Evolutionary conservation across 2,113 vertebrate genomes (phyloP).

Genomic region (Lethenteron reissneri): DNA sequence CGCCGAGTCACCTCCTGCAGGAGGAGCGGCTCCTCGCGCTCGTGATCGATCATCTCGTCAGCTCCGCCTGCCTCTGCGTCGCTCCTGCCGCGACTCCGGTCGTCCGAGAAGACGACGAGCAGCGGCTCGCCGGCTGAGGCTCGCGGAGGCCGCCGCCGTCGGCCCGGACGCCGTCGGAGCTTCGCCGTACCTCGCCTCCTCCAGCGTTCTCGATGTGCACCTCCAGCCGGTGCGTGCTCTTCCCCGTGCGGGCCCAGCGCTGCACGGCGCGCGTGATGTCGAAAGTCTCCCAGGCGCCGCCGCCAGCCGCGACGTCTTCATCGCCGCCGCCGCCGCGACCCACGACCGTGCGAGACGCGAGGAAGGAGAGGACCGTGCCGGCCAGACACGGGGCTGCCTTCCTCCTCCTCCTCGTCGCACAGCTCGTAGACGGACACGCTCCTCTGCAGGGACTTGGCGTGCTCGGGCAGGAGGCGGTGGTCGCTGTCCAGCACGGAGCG

Average conservation of each 20-base stretch:
- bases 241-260: conserved; percentile 32
- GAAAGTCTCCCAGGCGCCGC: conserved; percentile 41
- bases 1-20: conserved; percentile 21
- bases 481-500: conserved; percentile 27
- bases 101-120: conserved; percentile 68
- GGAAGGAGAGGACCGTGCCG: conserved; percentile 19
- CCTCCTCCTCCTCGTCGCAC: conserved; percentile 29
- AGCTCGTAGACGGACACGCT: conserved; percentile 39
- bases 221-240: conserved; percentile 31
- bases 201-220: conserved; percentile 28
- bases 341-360: conserved; percentile 31
- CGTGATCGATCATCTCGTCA: conserved; percentile 48
- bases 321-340: conserved; percentile 17
- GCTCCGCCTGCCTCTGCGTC: conserved; percentile 34
- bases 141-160: conserved; percentile 35
- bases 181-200: conserved; percentile 17
- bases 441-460: conserved; percentile 18
- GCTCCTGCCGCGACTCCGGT: conserved; percentile 34
- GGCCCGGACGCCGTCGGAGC: conserved; percentile 19
- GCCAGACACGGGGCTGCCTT: conserved; percentile 14
- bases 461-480: conserved; percentile 19
- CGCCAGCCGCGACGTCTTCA: conserved; percentile 14
- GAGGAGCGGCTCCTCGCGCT: conserved; percentile 30
- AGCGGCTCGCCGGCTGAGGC: conserved; percentile 40
- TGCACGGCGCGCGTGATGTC: conserved; percentile 45